Evolutionary conservation across 2,888 invertebrate genomes (phyloP).

Genomic region (Cantharis nigra): DNA sequence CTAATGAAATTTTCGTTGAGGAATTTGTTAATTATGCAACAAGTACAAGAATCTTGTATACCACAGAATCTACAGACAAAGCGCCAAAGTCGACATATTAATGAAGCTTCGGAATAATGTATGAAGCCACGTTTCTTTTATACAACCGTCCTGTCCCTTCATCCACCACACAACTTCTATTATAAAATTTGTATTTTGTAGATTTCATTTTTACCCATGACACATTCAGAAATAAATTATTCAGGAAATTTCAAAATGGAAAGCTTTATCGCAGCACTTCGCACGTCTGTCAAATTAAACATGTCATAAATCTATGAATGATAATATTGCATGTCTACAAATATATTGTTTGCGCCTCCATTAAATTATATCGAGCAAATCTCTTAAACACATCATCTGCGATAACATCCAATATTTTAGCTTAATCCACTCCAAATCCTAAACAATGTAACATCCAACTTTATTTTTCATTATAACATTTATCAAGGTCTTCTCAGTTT

Average conservation of each 20-base stretch:
- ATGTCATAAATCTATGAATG: constrained; percentile 21
- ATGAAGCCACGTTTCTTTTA: background rate
- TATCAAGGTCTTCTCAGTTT: no score
- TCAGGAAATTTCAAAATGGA: constrained; percentile 14
- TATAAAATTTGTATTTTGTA: background rate
- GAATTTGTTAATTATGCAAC: constrained; percentile 32
- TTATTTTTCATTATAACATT: no score
- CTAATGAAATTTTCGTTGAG: constrained; percentile 31
- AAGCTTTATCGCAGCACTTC: constrained; percentile 19
- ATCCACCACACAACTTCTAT: background rate
- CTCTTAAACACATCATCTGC: background rate
- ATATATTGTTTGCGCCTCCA: constrained; percentile 4
- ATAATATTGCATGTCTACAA: constrained; percentile 3
- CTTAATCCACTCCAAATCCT: background rate
- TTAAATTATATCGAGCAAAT: background rate
- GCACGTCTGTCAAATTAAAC: constrained; percentile 21
- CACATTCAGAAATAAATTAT: constrained; percentile 14
- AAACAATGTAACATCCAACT: no score
- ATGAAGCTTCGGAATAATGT: constrained; percentile 13
- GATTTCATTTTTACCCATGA: constrained; percentile 8
- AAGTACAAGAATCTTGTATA: constrained; percentile 25
- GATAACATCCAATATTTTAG: background rate
- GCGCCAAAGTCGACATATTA: constrained; percentile 16
- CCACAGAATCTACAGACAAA: constrained; percentile 21
- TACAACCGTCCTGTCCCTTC: background rate